phyloP scores from a whole-genome alignment of 2,797 vertebrate species.

The Mus caroli region DNA sequence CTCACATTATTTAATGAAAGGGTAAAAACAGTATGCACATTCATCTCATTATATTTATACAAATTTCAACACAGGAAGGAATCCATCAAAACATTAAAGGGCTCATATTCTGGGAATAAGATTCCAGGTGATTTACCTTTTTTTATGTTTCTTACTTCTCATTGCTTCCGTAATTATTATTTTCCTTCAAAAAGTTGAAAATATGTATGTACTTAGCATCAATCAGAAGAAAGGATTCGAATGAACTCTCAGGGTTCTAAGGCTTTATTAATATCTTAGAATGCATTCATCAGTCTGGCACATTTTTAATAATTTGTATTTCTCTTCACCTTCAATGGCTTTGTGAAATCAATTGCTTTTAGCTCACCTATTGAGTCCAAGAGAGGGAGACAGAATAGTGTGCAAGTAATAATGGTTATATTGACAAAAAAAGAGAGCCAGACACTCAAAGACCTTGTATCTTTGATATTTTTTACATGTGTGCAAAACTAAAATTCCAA shows the following conservation, averaged over 20 bases:
- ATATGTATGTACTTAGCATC: neutral
- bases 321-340: conserved; percentile 63
- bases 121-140: neutral
- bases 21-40: neutral
- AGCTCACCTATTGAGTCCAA: conserved; percentile 51
- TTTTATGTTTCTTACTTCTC: conserved; percentile 40
- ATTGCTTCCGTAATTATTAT: conserved; percentile 17
- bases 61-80: conserved; percentile 26
- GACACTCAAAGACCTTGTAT: conserved; percentile 40
- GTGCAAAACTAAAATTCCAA: conserved; percentile 56
- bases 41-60: neutral
- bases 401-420: conserved; percentile 52
- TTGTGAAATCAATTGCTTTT: conserved; percentile 70
- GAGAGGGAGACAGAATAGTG: conserved; percentile 33
- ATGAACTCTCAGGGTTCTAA: conserved; percentile 25
- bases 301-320: conserved; percentile 60
- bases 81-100: conserved; percentile 52
- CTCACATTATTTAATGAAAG: conserved; percentile 53
- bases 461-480: conserved; percentile 43
- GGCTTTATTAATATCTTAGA: conserved; percentile 36
- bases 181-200: conserved; percentile 58
- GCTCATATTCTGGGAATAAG: neutral
- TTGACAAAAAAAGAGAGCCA: neutral
- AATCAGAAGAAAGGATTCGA: conserved; percentile 52
- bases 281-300: conserved; percentile 51